phyloP scores from a whole-genome alignment of 2,888 invertebrate species.

The Tachina lurida region DNA sequence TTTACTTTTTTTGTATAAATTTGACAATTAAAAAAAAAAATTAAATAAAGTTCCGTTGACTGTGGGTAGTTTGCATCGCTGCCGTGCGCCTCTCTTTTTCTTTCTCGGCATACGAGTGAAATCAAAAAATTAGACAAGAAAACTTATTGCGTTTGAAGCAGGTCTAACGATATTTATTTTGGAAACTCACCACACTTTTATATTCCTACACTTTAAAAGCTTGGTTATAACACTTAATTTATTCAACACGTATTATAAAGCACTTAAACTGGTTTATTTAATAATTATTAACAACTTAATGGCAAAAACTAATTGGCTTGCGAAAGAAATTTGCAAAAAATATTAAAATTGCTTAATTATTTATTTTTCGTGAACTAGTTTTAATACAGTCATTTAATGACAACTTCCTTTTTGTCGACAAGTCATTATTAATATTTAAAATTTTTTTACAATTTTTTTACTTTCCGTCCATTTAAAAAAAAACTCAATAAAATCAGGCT shows the following conservation, averaged over 20 bases:
- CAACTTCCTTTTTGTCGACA: slow-evolving; percentile 50
- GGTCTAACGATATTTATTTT: neutral
- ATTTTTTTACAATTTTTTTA: neutral
- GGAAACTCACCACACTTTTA: slow-evolving; percentile 36
- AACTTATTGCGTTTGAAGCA: no score
- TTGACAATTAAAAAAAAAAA: no score
- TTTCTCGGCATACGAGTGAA: no score
- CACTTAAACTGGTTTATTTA: neutral
- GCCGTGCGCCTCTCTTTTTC: no score
- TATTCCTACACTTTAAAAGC: slow-evolving; percentile 1
- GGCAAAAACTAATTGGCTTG: slow-evolving; percentile 18
- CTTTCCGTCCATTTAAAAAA: slow-evolving; percentile 50
- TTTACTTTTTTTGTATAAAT: no score
- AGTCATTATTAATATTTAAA: slow-evolving; percentile 31
- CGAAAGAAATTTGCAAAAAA: slow-evolving; percentile 30
- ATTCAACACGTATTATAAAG: slow-evolving; percentile 21
- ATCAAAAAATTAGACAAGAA: no score
- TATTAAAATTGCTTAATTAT: slow-evolving; percentile 28
- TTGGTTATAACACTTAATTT: slow-evolving; percentile 12
- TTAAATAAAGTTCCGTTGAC: no score
- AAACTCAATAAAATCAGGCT: slow-evolving; percentile 86
- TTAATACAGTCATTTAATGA: slow-evolving; percentile 43
- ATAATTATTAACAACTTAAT: slow-evolving; percentile 32
- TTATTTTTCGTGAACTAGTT: slow-evolving; percentile 42
- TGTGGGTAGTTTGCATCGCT: no score